These are phyloP conservation scores for Coleophora deauratella DNA, from an alignment of 2,888 invertebrate species.

Conservation along the genomic window DNA sequence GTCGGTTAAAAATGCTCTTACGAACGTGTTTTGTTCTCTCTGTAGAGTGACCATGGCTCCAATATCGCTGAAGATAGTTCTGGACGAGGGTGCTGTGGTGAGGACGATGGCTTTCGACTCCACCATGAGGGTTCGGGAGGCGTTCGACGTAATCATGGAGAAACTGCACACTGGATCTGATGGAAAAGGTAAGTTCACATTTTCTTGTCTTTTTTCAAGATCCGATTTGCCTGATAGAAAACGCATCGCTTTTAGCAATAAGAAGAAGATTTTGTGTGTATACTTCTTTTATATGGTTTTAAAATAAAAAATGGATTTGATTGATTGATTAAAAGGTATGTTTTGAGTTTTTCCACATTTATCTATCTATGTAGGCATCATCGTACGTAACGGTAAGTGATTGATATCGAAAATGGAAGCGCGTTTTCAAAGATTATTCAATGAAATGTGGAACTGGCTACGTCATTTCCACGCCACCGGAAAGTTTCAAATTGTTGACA, in stretches of 20 bases:
- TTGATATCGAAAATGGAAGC: no score
- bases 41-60: conserved; percentile 67
- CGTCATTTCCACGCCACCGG: no score
- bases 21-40: background rate
- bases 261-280: background rate
- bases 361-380: no score
- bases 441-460: no score
- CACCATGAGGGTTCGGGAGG: conserved; percentile 90
- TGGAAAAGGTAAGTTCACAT: conserved; percentile 83
- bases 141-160: conserved; percentile 92
- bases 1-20: no score
- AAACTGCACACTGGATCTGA: conserved; percentile 89
- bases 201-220: background rate
- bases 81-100: conserved; percentile 89
- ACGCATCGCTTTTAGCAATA: background rate
- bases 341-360: background rate
- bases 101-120: conserved; percentile 98
- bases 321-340: background rate
- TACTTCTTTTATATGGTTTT: background rate
- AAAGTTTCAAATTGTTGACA: no score
- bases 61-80: conserved; percentile 87
- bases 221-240: background rate
- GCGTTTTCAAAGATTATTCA: no score
- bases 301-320: background rate
- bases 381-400: no score